phyloP scores from a whole-genome alignment of 2,888 invertebrate species.

The Stenodema calcarata region DNA sequence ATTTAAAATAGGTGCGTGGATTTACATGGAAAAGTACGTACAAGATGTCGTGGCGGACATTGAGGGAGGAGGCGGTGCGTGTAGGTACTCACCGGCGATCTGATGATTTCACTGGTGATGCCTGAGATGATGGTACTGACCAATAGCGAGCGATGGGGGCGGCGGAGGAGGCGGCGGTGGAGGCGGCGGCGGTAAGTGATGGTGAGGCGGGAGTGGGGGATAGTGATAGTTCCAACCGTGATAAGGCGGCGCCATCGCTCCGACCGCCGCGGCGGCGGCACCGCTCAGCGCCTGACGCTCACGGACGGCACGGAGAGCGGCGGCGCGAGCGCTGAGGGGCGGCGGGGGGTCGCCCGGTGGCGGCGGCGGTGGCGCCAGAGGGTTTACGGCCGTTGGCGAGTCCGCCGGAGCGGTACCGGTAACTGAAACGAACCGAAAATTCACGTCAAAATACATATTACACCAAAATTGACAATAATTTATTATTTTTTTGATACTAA shows the following conservation, averaged over 20 bases:
- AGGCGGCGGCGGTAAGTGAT: constrained; percentile 15
- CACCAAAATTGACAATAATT: too few species aligned
- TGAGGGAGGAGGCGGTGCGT: not conserved
- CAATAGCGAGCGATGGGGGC: constrained; percentile 29
- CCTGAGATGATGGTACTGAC: constrained; percentile 30
- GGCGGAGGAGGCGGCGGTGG: constrained; percentile 40
- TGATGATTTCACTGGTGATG: constrained; percentile 27
- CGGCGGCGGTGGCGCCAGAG: constrained; percentile 28
- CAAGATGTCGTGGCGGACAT: not conserved
- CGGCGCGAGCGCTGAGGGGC: constrained; percentile 28
- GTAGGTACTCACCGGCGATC: not conserved
- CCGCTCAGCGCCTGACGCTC: constrained; percentile 21
- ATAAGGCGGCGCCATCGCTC: not conserved
- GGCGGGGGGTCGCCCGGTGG: constrained; percentile 31
- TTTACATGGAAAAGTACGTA: not conserved
- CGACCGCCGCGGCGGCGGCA: not conserved
- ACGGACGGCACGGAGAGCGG: constrained; percentile 21
- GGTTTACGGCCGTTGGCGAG: not conserved
- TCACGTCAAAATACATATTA: too few species aligned
- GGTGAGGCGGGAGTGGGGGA: constrained; percentile 22
- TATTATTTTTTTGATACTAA: too few species aligned
- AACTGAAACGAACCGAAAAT: not conserved
- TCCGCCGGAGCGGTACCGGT: not conserved
- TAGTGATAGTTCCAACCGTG: constrained; percentile 40
- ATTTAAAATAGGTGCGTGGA: not conserved